Conservation (phyloP, 2,797 vertebrate species). For the Melanotaenia trifasciata region DNA sequence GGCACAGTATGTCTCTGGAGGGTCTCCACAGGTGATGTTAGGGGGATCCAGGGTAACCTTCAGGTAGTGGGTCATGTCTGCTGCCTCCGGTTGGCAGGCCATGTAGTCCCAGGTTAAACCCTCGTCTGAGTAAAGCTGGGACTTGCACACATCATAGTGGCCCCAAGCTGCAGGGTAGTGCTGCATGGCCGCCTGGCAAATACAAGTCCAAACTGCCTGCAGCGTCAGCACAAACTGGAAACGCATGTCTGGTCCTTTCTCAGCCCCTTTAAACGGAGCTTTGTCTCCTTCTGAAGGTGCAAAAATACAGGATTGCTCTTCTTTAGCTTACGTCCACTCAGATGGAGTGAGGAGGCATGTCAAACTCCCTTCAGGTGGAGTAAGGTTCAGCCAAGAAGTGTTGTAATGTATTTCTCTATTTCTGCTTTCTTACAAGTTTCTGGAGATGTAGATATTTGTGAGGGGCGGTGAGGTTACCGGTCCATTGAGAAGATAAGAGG, state of each 20-base stretch:
- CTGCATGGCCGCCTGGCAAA: slow-evolving; percentile 88
- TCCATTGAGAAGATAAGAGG: slow-evolving; percentile 68
- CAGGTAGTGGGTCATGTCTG: slow-evolving; percentile 95
- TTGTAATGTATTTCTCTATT: slow-evolving; percentile 12
- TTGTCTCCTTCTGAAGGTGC: slow-evolving; percentile 40
- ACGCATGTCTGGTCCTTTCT: slow-evolving; percentile 85
- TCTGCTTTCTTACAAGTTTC: slow-evolving; percentile 39
- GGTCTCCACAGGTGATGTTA: slow-evolving; percentile 97
- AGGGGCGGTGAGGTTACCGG: slow-evolving; percentile 55
- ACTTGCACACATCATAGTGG: slow-evolving; percentile 98
- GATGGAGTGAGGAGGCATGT: slow-evolving; percentile 79
- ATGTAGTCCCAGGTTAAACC: slow-evolving; percentile 98
- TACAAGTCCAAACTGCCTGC: slow-evolving; percentile 90
- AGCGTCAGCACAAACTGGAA: slow-evolving; percentile 90
- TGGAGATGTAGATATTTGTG: slow-evolving; percentile 11
- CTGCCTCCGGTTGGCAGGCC: slow-evolving; percentile 97
- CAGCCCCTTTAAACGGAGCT: slow-evolving; percentile 40
- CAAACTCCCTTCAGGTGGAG: slow-evolving; percentile 59
- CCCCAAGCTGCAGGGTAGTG: slow-evolving; percentile 96
- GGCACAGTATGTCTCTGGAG: slow-evolving; percentile 96
- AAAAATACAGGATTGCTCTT: slow-evolving; percentile 38
- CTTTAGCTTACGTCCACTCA: slow-evolving; percentile 57
- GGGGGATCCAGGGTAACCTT: slow-evolving; percentile 95
- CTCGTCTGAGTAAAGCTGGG: slow-evolving; percentile 94
- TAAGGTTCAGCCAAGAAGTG: slow-evolving; percentile 16